Base-by-base conservation (phyloP, 1,140 invertebrate species). In the Manduca sexta region DNA sequence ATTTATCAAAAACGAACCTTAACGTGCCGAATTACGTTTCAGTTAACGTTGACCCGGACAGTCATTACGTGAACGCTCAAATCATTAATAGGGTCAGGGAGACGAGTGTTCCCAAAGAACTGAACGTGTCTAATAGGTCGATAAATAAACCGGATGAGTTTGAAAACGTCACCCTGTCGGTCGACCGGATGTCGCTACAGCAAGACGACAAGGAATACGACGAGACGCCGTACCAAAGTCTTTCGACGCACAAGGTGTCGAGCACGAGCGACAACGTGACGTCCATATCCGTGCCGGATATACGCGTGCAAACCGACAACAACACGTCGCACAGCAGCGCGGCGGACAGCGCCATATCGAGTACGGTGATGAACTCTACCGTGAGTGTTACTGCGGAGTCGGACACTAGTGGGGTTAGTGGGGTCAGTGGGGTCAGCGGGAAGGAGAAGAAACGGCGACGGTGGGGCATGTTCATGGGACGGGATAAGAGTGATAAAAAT, bases 401-500 rank as follows among this genome's bases (percentile, higher is more conserved):
- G 15, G 31, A 45, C 13, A 35, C 33, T 7, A 35, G 33, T 35
- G 13, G 5, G 8, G 21, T 26, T 3, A 26, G 21, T 26, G 21
- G 21, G 4, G 44, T 47, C 3, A 68, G 53, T 6, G 73, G 66
- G 37, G 64, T 74, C 18, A 70, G 61, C 8, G 73, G 64, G 29
- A 89, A 87, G 49, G 90, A 90, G 52, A 90, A 90, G 54, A 91
- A 90, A 44, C 86, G 89, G 41, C 80, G 89, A 38, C 66, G 90
- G 10, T 91, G 91, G 90, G 89, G 88, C 5, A 86, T 91, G 53
- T 88, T 91, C 39, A 89, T 90, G 44, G 88, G 89, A 12, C 84
- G 88, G 52, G 88, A 79, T 2, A 88, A 88, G 40, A 79, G 67
- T 29, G 85, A 74, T 42, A 88, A 89, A 29, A 8, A 8, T 26